A percentile compares a stretch with the other conserved stretches of the same genome.
Conservation (phyloP, 2,113 vertebrate genomes). For the Geococcyx californianus region DNA sequence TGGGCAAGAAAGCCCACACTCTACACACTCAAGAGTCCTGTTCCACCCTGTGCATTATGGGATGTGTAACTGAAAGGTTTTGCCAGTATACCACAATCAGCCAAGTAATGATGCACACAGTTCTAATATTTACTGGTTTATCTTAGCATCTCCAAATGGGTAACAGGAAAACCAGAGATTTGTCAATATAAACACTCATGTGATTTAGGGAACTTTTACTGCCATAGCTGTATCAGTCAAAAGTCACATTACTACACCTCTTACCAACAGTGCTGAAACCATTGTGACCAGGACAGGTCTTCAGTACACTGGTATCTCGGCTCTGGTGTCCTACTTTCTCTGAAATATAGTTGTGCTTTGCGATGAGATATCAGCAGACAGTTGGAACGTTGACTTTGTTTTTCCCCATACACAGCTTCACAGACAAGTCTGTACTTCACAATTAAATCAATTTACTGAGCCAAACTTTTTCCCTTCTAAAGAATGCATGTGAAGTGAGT, state of each 20-base stretch:
- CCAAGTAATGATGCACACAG: neutral
- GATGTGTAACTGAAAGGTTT: neutral
- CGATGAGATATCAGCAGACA: accelerated
- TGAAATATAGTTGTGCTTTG: neutral
- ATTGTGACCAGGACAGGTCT: neutral
- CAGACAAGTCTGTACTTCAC: neutral
- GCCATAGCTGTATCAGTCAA: neutral
- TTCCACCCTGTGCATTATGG: neutral
- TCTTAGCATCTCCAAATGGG: neutral
- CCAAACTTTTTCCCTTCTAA: neutral
- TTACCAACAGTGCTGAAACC: neutral
- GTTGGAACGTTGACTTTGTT: accelerated
- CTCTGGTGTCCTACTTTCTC: neutral
- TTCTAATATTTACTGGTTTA: neutral
- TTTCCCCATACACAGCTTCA: neutral
- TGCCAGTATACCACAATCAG: neutral
- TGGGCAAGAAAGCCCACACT: accelerated
- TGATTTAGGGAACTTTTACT: neutral
- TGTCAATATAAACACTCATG: neutral
- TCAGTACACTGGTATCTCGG: neutral
- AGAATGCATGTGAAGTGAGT: neutral
- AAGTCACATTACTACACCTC: neutral
- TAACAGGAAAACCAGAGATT: neutral
- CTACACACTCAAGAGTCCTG: accelerated
- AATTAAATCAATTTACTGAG: neutral